Evolutionary conservation across 2,113 vertebrate genomes (phyloP), one percentile per base, ranked within the genome.

Genomic region (Strix uralensis): DNA sequence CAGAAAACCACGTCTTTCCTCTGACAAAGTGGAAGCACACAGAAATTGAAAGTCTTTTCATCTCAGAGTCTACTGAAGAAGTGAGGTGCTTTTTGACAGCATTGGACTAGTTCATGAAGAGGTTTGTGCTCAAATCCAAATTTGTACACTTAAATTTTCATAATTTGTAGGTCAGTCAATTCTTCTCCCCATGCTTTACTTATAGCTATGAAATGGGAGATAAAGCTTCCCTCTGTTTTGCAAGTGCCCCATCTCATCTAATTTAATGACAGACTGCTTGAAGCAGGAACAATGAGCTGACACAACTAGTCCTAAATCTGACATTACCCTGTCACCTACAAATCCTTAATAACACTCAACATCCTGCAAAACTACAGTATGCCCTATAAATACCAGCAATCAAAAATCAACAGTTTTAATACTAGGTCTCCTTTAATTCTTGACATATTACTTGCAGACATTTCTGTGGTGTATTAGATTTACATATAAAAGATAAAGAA

Each of bases 401-500:
- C 19, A 69, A 95, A 95, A 81, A 72, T 65, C 38, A 55, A 47
- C 44, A 75, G 27, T 54, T 82, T 61, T 61, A 87, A 82, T 57
- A 57, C 16, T 20, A 46, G 5, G 8, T 46, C 44, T 91, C 70
- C 74, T 92, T 84, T 61, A 88, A 78, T 78, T 74, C 77, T 59
- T 59, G 38, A 59, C 36, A 4, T 27, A 63, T n/a, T 78, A 91
- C 47, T 63, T 26, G 38, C 63, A 86, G 77, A 94, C 71, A 61
- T 87, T 89, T 87, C 78, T 69, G 65, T 69, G 57, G 62, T 20
- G 20, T 26, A 62, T 29, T 69, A 29, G 74, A 93, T 95, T 91
- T 86, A 82, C 90, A 88, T 70, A 73, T 82, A 73, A 86, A 94
- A 92, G 65, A 95, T 89, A 62, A 67, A 84, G 65, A 75, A 74